A percentile compares a stretch with the other conserved stretches of the same genome.
Evolutionary conservation across 2,888 invertebrate species (phyloP).

Genomic region (Linnaemya vulpina): DNA sequence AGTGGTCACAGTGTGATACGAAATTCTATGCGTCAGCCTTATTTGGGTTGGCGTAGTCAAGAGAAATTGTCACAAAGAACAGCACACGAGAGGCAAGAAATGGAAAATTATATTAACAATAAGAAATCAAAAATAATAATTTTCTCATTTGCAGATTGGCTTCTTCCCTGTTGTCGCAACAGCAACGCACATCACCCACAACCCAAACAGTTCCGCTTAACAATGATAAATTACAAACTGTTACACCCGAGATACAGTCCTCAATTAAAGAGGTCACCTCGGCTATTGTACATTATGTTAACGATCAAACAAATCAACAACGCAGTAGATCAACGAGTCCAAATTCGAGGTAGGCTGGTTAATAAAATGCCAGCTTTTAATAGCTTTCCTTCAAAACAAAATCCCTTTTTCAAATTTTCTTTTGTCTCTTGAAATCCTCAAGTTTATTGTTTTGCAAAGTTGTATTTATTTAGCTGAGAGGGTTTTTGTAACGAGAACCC

Average conservation of each 20-base stretch:
- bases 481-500: conserved; percentile 15
- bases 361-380: conserved; percentile 58
- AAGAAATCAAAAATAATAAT: neutral
- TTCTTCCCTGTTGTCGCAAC: conserved; percentile 86
- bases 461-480: conserved; percentile 47
- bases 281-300: conserved; percentile 95
- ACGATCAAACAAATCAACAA: conserved; percentile 87
- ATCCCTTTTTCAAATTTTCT: conserved; percentile 25
- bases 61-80: conserved; percentile 91
- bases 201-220: conserved; percentile 75
- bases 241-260: conserved; percentile 88
- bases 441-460: conserved; percentile 64
- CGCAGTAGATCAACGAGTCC: conserved; percentile 83
- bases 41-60: conserved; percentile 94
- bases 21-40: conserved; percentile 91
- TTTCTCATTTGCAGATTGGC: conserved; percentile 84
- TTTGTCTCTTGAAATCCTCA: conserved; percentile 12
- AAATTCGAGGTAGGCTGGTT: conserved; percentile 81
- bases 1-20: conserved; percentile 85
- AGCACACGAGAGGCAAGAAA: conserved; percentile 89
- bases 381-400: conserved; percentile 62
- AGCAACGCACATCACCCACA: conserved; percentile 79
- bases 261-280: conserved; percentile 96
- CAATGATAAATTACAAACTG: conserved; percentile 76
- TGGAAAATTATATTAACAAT: neutral